phyloP scores from a whole-genome alignment of 2,888 invertebrate species.

The Aleiodes leptofemur region DNA sequence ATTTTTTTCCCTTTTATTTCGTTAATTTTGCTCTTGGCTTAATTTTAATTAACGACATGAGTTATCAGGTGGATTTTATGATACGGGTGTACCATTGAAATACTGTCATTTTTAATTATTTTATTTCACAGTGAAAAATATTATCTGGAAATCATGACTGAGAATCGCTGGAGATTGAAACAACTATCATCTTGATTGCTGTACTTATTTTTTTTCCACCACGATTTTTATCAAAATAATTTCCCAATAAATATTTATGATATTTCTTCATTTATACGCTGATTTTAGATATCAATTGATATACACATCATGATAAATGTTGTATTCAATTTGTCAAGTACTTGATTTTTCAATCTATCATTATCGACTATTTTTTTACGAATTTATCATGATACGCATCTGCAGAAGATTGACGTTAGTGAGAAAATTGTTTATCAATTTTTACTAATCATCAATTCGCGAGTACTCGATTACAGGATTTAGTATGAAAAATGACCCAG shows the following conservation, averaged over 20 bases:
- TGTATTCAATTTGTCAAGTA: no score
- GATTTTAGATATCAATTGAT: no score
- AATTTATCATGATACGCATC: not conserved
- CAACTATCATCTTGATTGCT: not conserved
- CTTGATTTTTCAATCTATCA: slow-evolving; percentile 34
- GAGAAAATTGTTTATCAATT: no score
- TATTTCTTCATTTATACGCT: no score
- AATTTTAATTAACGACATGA: slow-evolving; percentile 10
- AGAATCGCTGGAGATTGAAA: not conserved
- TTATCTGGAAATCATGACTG: not conserved
- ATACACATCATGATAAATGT: no score
- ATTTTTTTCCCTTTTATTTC: not conserved
- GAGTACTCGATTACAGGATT: not conserved
- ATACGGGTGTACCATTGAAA: not conserved
- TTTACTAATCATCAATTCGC: no score
- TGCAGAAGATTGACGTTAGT: no score
- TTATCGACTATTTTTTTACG: slow-evolving; percentile 29
- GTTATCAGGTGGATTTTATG: slow-evolving; percentile 3
- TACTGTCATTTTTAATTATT: not conserved
- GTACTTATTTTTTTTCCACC: no score
- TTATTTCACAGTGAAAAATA: not conserved
- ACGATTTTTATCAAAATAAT: no score
- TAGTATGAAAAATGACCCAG: no score
- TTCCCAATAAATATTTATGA: no score
- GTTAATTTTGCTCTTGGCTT: not conserved